phyloP scores from a whole-genome alignment of 2,888 invertebrate genomes.

The Crioceris asparagi region DNA sequence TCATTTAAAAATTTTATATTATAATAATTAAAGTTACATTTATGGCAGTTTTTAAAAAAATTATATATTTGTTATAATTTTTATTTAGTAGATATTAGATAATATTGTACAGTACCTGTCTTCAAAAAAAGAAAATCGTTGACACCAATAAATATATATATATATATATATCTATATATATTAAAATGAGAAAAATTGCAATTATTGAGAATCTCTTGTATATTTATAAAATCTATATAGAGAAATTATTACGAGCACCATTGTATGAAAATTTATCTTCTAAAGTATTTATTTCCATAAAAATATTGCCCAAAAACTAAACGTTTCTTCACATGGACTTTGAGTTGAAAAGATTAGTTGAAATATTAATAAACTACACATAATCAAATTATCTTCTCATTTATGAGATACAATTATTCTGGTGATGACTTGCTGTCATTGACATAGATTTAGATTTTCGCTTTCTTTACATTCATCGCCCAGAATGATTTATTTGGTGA shows the following conservation, averaged over 20 bases:
- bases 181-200: constrained; percentile 9
- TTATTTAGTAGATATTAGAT: constrained; percentile 18
- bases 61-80: constrained; percentile 19
- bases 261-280: constrained; percentile 14
- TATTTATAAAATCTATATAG: constrained; percentile 18
- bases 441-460: no score
- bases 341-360: no score
- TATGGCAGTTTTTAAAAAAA: constrained; percentile 14
- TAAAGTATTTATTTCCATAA: constrained; percentile 10
- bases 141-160: constrained; percentile 19
- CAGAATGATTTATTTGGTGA: no score
- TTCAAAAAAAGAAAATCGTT: constrained; percentile 15
- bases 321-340: no score
- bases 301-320: not conserved
- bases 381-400: no score
- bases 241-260: constrained; percentile 11
- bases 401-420: no score
- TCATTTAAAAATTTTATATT: constrained; percentile 24
- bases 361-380: no score
- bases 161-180: constrained; percentile 15
- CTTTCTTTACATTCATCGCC: no score
- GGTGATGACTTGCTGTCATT: no score
- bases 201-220: constrained; percentile 19
- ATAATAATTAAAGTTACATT: constrained; percentile 17
- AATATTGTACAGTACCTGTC: constrained; percentile 27